These are phyloP conservation scores for Papilio xuthus DNA, from an alignment of 1,140 invertebrate species.

Conservation along the genomic window DNA sequence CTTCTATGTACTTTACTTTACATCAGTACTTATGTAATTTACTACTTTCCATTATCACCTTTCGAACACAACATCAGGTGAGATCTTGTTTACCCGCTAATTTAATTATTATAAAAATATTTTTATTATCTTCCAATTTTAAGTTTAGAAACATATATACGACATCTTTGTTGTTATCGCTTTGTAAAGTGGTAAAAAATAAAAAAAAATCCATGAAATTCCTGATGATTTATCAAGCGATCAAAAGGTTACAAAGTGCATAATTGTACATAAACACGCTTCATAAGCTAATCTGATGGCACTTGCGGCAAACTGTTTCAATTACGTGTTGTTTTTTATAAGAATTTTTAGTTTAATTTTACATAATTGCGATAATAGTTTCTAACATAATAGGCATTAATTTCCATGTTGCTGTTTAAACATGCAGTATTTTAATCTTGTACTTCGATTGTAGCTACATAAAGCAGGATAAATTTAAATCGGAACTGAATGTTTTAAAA, in stretches of 20 bases:
- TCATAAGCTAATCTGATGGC: neutral
- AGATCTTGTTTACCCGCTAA: too few species aligned
- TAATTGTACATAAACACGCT: slow-evolving; percentile 4
- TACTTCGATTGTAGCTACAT: neutral
- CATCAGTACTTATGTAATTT: too few species aligned
- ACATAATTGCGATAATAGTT: neutral
- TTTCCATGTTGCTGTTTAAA: neutral
- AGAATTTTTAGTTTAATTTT: slow-evolving; percentile 4
- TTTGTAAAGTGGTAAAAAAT: neutral
- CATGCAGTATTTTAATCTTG: neutral
- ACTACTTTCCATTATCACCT: too few species aligned
- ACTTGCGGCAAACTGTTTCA: slow-evolving; percentile 9
- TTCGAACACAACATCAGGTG: too few species aligned
- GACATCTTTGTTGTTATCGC: too few species aligned
- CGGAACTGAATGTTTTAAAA: too few species aligned
- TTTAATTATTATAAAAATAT: too few species aligned
- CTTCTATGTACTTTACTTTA: too few species aligned
- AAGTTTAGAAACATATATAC: too few species aligned
- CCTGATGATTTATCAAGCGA: neutral
- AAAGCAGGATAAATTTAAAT: neutral
- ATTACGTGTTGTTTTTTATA: neutral
- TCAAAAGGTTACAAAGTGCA: slow-evolving; percentile 15
- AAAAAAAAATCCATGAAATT: neutral
- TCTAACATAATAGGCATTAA: neutral
- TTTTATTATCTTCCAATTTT: too few species aligned